Percentiles rank a stretch among this genome's conserved stretches.
Evolutionary conservation across 2,797 vertebrate species (phyloP).

Genomic region (Enteromius fasciolatus): DNA sequence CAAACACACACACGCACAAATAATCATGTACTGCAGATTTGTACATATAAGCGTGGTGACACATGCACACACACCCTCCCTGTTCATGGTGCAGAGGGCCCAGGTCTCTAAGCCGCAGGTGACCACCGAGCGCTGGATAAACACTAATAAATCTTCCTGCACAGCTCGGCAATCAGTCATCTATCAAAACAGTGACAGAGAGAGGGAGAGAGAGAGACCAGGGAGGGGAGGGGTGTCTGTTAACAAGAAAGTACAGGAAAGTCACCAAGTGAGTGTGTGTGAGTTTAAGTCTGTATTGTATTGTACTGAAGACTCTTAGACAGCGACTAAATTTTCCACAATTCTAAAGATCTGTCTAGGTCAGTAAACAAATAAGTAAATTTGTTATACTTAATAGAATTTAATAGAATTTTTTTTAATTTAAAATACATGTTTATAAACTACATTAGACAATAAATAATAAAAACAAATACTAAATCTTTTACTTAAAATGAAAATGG

Average conservation of each 20-base stretch:
- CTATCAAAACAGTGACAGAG: constrained; percentile 65
- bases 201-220: constrained; percentile 61
- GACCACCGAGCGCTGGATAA: constrained; percentile 62
- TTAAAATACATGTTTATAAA: background rate
- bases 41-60: constrained; percentile 37
- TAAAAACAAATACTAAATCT: background rate
- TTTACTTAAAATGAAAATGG: background rate
- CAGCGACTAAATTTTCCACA: background rate
- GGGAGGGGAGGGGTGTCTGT: constrained; percentile 46
- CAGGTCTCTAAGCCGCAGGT: constrained; percentile 63
- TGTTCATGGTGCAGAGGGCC: constrained; percentile 56
- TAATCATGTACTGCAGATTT: constrained; percentile 65
- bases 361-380: background rate
- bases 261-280: constrained; percentile 41
- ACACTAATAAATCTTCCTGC: constrained; percentile 65
- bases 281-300: constrained; percentile 11
- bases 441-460: background rate
- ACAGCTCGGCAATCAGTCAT: constrained; percentile 58
- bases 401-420: background rate
- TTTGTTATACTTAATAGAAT: background rate
- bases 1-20: constrained; percentile 39
- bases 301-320: background rate
- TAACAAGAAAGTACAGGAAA: constrained; percentile 19
- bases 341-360: background rate
- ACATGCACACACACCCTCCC: constrained; percentile 31